These are phyloP conservation scores for Neomonachus schauinslandi DNA, from an alignment of 2,113 vertebrate genomes.

Conservation along the genomic window DNA sequence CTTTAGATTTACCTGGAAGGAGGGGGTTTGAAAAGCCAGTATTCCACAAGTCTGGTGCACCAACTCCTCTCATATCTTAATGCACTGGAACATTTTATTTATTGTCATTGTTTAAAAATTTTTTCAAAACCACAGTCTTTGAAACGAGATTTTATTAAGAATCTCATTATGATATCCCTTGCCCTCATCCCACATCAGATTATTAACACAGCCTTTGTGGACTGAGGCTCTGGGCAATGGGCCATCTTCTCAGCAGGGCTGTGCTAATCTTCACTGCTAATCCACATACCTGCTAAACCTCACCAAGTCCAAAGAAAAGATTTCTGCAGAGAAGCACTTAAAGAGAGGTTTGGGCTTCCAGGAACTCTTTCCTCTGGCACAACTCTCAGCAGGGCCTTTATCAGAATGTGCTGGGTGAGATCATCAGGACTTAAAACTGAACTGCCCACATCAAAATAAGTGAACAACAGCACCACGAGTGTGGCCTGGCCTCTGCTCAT, in stretches of 20 bases:
- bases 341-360: constrained; percentile 47
- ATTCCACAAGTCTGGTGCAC: not conserved
- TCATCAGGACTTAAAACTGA: constrained; percentile 56
- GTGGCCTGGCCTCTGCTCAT: not conserved
- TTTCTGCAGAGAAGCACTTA: constrained; percentile 63
- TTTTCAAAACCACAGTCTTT: constrained; percentile 34
- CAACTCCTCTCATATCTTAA: not conserved
- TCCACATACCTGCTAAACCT: constrained; percentile 62
- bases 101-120: constrained; percentile 40
- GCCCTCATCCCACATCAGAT: constrained; percentile 52
- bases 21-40: not conserved
- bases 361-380: constrained; percentile 21
- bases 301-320: constrained; percentile 62
- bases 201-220: constrained; percentile 62
- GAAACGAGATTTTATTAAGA: constrained; percentile 60
- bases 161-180: constrained; percentile 58
- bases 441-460: not conserved
- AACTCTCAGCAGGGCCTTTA: constrained; percentile 39
- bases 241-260: constrained; percentile 60
- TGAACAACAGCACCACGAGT: not conserved
- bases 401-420: constrained; percentile 43
- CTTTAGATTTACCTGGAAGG: constrained; percentile 17
- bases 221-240: constrained; percentile 39
- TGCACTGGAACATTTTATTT: not conserved
- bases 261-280: constrained; percentile 53